Conservation (phyloP, 2,113 vertebrate genomes). For the Grammomys dolichurus region DNA sequence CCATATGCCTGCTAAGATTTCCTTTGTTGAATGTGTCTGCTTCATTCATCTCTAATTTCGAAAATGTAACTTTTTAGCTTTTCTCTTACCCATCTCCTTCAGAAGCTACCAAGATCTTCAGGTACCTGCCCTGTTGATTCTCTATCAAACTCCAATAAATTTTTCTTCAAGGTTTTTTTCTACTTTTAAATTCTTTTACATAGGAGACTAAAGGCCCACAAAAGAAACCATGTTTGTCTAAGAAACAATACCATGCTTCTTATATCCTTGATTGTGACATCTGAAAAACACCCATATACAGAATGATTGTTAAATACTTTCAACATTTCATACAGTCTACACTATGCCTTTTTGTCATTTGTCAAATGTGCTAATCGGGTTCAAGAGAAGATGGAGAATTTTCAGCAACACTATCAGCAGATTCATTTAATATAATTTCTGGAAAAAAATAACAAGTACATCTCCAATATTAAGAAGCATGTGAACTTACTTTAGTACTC, state of each 20-base stretch:
- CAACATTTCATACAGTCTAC: not conserved
- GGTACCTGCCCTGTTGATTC: not conserved
- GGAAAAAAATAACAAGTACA: not conserved
- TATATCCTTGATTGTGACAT: not conserved
- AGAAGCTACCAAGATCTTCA: not conserved
- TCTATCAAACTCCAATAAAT: not conserved
- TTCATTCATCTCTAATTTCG: not conserved
- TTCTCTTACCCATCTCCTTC: not conserved
- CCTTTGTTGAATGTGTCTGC: not conserved
- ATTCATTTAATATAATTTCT: not conserved
- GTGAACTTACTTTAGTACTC: not conserved
- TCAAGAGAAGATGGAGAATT: not conserved
- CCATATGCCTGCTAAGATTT: too few species aligned
- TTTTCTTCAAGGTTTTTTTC: not conserved
- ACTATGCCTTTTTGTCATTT: not conserved
- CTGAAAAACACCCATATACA: not conserved
- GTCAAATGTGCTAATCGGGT: not conserved
- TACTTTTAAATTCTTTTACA: not conserved
- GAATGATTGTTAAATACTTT: not conserved
- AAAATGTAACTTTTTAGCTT: too few species aligned
- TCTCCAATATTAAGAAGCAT: not conserved
- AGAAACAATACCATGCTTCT: not conserved
- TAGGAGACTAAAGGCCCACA: not conserved
- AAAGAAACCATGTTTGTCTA: too few species aligned
- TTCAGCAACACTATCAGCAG: not conserved